Evolutionary conservation across 2,797 vertebrate genomes (phyloP), one percentile per base, ranked within the genome.

Genomic region (Morelia viridis): DNA sequence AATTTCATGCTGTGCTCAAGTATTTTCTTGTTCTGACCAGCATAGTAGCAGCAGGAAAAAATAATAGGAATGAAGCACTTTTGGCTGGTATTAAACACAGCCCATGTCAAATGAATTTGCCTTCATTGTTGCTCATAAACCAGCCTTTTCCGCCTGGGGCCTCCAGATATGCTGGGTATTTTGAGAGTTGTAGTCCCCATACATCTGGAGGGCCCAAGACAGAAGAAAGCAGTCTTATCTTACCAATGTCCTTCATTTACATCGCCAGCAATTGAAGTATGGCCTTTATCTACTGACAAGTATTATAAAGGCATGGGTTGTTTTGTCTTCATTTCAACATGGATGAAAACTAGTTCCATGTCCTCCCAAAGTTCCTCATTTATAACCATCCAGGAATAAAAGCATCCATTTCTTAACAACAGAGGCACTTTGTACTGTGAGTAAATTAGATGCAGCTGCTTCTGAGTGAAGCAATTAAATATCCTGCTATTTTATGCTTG

Each of bases 391-490:
- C 71, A 80, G 19, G 8, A 80, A 80, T 46, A 80, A 80, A 80
- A 80, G 24, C 1, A 15, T 89, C 56, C 3, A 26, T 87, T 93
- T 22, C 50, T 91, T 83, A 83, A 50, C 58, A 94, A 91, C 9
- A 80, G 92, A 94, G 85, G 86, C 93, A 85, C 0, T 0, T 83
- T 71, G 88, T 95, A 31, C 92, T 11, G n/a, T 68, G 89, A 89
- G 85, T 71, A 90, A 90, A 93, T 94, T 46, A 89, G 19, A 53
- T 41, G 11, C 88, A 91, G 92, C 89, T 92, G 84, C 91, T 93
- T 95, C 95, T 93, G 91, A 91, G 87, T 57, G 87, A 94, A 87
- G 64, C 91, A 91, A 94, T 95, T 92, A 93, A 19, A 17, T 41
- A 85, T 15, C 0, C 2, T 91, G 83, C 89, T 94, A 92, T 93